Evolutionary conservation across 2,113 vertebrate species (phyloP).

Genomic region (Pseudolaguvia tuberculata): DNA sequence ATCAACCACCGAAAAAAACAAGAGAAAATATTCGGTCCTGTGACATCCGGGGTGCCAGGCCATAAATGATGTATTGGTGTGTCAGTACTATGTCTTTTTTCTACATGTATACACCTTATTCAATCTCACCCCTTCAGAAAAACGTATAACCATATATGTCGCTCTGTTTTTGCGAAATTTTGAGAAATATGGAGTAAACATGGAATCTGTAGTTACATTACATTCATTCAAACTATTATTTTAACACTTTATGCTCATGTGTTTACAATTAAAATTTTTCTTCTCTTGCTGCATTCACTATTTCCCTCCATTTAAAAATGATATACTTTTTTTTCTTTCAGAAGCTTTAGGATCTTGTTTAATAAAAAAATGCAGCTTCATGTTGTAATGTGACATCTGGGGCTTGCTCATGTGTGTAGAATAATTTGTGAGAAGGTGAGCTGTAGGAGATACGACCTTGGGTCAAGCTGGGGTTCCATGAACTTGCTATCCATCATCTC

Average conservation of each 20-base stretch:
- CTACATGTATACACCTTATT: background rate
- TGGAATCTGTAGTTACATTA: background rate
- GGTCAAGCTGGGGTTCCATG: conserved; percentile 19
- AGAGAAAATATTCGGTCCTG: background rate
- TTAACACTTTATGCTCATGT: background rate
- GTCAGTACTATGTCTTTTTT: background rate
- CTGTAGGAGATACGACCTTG: conserved; percentile 10
- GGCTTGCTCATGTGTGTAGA: background rate
- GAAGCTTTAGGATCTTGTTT: background rate
- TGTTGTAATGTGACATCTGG: conserved; percentile 8
- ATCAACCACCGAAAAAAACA: background rate
- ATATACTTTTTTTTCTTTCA: background rate
- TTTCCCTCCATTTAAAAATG: background rate
- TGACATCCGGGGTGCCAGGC: background rate
- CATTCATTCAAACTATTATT: too few relatives aligned
- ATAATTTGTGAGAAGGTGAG: conserved; percentile 18
- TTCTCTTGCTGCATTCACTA: background rate
- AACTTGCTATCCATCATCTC: conserved; percentile 37
- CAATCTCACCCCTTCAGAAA: background rate
- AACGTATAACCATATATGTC: background rate
- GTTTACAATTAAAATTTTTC: too few relatives aligned
- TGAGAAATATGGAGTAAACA: background rate
- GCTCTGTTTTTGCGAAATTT: conserved; percentile 32
- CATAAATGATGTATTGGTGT: background rate
- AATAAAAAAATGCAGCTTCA: conserved; percentile 15